phyloP scores from a whole-genome alignment of 2,113 vertebrate species.

The Steatornis caripensis region DNA sequence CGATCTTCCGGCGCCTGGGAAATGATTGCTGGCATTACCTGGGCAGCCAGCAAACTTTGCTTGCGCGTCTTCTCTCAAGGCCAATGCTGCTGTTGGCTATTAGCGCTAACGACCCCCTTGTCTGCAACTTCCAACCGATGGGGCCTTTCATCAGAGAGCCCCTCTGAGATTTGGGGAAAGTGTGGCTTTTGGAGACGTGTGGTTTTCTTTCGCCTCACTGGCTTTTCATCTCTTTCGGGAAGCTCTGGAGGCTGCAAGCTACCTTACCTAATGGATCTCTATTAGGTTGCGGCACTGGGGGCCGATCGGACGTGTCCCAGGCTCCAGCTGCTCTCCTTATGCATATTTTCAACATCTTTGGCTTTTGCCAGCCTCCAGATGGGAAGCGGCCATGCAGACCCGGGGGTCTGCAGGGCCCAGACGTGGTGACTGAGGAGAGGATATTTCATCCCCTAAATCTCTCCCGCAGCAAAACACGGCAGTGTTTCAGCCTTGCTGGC shows the following conservation, averaged over 20 bases:
- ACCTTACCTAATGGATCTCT: constrained; percentile 32
- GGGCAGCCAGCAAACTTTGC: constrained; percentile 33
- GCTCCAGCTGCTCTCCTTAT: background rate
- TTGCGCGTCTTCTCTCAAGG: background rate
- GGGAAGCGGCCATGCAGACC: background rate
- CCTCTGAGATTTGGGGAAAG: background rate
- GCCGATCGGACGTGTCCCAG: background rate
- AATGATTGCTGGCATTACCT: constrained; percentile 17
- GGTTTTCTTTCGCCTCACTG: constrained; percentile 13
- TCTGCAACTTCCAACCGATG: background rate
- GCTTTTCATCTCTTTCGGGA: constrained; percentile 4
- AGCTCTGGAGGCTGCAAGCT: constrained; percentile 6
- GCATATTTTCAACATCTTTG: background rate
- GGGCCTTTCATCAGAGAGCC: background rate
- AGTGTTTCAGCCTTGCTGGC: background rate
- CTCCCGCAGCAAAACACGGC: background rate
- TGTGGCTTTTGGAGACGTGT: background rate
- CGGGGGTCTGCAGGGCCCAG: background rate
- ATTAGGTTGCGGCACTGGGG: background rate
- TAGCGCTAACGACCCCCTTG: background rate
- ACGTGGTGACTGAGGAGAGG: background rate
- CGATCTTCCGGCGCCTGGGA: background rate
- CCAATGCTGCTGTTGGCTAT: background rate
- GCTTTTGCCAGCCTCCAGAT: background rate
- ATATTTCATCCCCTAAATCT: background rate